Base-by-base conservation (phyloP, 2,888 invertebrate species). In the Caenorhabditis becei region DNA sequence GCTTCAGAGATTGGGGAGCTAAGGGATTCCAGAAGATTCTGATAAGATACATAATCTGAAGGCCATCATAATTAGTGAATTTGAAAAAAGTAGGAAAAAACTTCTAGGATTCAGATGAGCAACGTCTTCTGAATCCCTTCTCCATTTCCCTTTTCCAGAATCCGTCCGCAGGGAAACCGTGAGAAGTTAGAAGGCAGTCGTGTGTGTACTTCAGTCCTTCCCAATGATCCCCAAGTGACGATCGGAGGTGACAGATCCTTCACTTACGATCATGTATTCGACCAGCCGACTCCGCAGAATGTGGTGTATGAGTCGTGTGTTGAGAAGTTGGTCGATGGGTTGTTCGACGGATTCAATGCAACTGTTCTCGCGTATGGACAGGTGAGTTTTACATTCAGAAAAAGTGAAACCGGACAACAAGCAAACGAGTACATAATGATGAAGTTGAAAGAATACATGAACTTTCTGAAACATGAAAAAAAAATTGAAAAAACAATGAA, bases 341-440 rank as follows among this genome's bases (percentile, higher is more conserved):
- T 97, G 10, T 94, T 98, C 77, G 95, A 96, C 90, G 98, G 98
- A 74, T 97, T 96, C 93, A 98, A 99, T 93, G 98, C 97, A 18
- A 98, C 98, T 14, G 96, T 98, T 51, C 94, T 99, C 89, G 98
- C 98, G 0, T 97, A 97, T 92, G 97, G 97, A 86, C 97, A 97
- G 94, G 95, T 95, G 87, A 91, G 5, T 49, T 2, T 49, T 20
- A 3, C n/a, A 20, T 20, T 49, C 18, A 7, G 32, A 32, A 4
- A 32, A 32, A 10, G 32, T 4, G 10, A 32, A 4, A n/a, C n/a
- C n/a, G n/a, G n/a, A 32, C 32, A 32, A 4, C 32, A 32, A 32
- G 10, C n/a, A n/a, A n/a, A n/a, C n/a, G n/a, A n/a, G n/a, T n/a
- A n/a, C n/a, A n/a, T n/a, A n/a, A n/a, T n/a, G n/a, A 35, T 35